These are phyloP conservation scores for Apteryx mantelli DNA, from an alignment of 2,113 vertebrate species.

Conservation along the genomic window DNA sequence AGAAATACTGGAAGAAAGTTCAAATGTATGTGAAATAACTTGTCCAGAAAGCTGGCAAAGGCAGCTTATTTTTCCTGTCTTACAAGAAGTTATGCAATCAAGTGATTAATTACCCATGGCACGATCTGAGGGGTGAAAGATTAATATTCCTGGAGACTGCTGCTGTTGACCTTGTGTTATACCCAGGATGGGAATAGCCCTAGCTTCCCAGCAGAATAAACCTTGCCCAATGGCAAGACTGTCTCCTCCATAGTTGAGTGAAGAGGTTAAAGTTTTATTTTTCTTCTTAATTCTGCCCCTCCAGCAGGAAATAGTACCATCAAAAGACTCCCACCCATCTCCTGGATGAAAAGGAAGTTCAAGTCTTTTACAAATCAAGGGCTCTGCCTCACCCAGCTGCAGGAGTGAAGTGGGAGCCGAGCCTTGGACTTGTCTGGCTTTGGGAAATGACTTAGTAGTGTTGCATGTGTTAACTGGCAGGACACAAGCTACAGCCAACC, in stretches of 20 bases:
- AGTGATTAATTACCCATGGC: conserved; percentile 72
- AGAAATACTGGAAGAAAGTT: conserved; percentile 72
- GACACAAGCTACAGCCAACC: fast-evolving
- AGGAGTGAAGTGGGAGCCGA: neutral
- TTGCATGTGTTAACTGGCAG: neutral
- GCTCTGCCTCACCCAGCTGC: neutral
- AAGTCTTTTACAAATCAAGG: conserved; percentile 3
- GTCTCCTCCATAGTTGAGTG: conserved; percentile 45
- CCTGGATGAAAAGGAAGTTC: conserved; percentile 4
- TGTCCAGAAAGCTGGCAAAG: conserved; percentile 67
- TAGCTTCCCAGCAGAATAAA: conserved; percentile 63
- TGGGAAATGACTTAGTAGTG: neutral
- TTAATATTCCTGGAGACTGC: conserved; percentile 72
- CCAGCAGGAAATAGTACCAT: conserved; percentile 58
- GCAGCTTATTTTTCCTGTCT: conserved; percentile 74
- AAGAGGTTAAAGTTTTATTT: conserved; percentile 69
- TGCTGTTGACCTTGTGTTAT: conserved; percentile 71
- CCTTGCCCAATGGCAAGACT: conserved; percentile 47
- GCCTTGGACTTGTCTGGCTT: fast-evolving
- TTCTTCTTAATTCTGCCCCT: conserved; percentile 55
- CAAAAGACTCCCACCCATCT: conserved; percentile 48
- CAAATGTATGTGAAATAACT: conserved; percentile 71
- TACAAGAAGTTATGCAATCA: conserved; percentile 76
- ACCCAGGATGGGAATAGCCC: conserved; percentile 62
- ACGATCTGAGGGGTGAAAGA: conserved; percentile 70